Percentiles rank a stretch among this genome's conserved stretches.
phyloP scores from a whole-genome alignment of 37 sponge, comb jelly and placozoan genomes.

The Bolinopsis microptera region DNA sequence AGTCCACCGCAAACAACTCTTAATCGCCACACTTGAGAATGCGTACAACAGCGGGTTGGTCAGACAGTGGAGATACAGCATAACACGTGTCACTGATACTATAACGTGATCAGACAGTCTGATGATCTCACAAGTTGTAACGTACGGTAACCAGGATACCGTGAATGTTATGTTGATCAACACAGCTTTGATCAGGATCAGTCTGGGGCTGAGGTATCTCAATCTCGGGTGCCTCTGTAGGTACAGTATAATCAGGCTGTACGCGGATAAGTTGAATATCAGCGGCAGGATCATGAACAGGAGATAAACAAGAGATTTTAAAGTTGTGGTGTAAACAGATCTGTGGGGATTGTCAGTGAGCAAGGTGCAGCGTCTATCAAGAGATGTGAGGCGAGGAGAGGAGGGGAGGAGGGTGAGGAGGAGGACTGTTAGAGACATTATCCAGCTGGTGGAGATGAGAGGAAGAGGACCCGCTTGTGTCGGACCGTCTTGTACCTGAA shows the following conservation, averaged over 20 bases:
- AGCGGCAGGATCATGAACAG: not conserved
- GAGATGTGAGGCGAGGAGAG: too few species aligned
- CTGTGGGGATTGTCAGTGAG: too few species aligned
- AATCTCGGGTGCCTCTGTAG: not conserved
- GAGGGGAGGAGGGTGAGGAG: too few species aligned
- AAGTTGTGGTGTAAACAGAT: not conserved
- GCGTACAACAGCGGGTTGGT: not conserved
- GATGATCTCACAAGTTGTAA: not conserved
- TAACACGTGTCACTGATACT: not conserved
- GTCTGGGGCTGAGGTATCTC: not conserved
- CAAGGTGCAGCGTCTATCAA: too few species aligned
- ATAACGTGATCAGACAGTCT: not conserved
- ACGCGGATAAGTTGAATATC: not conserved
- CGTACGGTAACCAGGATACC: not conserved
- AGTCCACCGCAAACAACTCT: not conserved
- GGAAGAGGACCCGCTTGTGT: not conserved
- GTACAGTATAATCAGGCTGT: not conserved
- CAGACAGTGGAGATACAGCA: constrained; percentile 30
- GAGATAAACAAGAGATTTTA: not conserved
- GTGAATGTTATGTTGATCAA: not conserved
- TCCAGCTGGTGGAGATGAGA: not conserved
- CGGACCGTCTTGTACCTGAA: not conserved
- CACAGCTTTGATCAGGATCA: not conserved
- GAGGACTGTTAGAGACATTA: not conserved
- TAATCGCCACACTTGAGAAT: not conserved